Percentiles rank a stretch among this genome's conserved stretches.
These are phyloP conservation scores for Phyllotreta striolata DNA, from an alignment of 2,888 invertebrate species.

Conservation along the genomic window DNA sequence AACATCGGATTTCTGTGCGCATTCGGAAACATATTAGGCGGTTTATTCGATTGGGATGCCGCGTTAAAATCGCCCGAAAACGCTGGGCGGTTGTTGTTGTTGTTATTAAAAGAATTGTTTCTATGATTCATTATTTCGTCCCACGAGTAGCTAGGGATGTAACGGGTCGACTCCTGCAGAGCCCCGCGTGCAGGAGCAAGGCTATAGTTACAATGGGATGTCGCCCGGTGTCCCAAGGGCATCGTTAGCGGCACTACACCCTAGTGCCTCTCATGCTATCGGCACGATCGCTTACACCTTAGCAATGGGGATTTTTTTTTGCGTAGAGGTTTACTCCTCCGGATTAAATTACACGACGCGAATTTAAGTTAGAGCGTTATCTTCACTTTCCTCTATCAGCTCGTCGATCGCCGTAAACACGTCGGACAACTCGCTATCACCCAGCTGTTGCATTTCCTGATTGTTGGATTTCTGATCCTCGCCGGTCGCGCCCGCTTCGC, in stretches of 20 bases:
- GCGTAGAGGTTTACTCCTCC: slow-evolving; percentile 36
- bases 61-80: slow-evolving; percentile 7
- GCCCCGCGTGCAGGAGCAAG: slow-evolving; percentile 36
- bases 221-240: slow-evolving; percentile 33
- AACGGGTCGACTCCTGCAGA: slow-evolving; percentile 33
- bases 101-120: slow-evolving; percentile 13
- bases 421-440: slow-evolving; percentile 2
- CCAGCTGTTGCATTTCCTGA: neutral
- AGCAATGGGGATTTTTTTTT: slow-evolving; percentile 35
- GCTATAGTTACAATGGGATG: slow-evolving; percentile 32
- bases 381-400: slow-evolving; percentile 5
- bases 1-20: neutral
- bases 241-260: slow-evolving; percentile 36
- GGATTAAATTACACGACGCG: neutral
- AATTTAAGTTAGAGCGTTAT: neutral
- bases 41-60: neutral
- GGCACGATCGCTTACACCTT: slow-evolving; percentile 36
- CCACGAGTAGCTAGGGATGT: slow-evolving; percentile 39
- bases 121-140: slow-evolving; percentile 21
- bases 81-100: slow-evolving; percentile 5
- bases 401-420: slow-evolving; percentile 18
- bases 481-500: slow-evolving; percentile 17
- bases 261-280: slow-evolving; percentile 33
- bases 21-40: neutral
- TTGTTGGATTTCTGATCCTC: slow-evolving; percentile 8